Evolutionary conservation across 2,797 vertebrate genomes (phyloP).

Genomic region (Euphonia xanthogaster): DNA sequence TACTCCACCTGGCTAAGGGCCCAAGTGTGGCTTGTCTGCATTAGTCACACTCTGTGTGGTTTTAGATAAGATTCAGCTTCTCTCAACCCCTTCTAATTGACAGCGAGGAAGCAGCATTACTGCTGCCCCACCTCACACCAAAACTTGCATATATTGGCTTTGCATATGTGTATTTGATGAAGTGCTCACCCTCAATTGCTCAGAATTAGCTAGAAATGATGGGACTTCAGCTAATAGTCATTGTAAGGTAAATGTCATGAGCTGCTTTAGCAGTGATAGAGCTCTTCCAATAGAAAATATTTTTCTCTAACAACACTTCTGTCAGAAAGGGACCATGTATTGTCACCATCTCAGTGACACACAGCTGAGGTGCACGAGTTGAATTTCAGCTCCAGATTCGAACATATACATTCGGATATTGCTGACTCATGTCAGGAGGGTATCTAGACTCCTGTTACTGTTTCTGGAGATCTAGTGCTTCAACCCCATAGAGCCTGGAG

Average conservation of each 20-base stretch:
- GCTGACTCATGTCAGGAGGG: not conserved
- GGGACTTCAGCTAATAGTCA: not conserved
- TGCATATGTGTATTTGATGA: not conserved
- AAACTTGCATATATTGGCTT: not conserved
- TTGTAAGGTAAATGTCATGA: not conserved
- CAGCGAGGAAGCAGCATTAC: not conserved
- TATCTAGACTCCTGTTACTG: not conserved
- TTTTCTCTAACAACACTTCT: not conserved
- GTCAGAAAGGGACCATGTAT: not conserved
- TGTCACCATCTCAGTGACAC: not conserved
- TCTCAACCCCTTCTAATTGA: not conserved
- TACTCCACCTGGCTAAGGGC: not conserved
- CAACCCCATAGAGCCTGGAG: not conserved
- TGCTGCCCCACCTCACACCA: not conserved
- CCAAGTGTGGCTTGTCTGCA: not conserved
- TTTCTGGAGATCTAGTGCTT: not conserved
- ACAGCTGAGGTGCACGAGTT: accelerated
- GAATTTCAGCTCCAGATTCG: not conserved
- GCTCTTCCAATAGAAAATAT: not conserved
- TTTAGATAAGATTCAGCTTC: not conserved
- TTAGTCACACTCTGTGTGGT: not conserved
- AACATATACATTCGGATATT: not conserved
- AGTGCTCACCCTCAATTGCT: not conserved
- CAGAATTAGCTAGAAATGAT: not conserved
- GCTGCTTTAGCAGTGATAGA: not conserved